phyloP scores from a whole-genome alignment of 2,113 vertebrate genomes.

The Kobus ellipsiprymnus region DNA sequence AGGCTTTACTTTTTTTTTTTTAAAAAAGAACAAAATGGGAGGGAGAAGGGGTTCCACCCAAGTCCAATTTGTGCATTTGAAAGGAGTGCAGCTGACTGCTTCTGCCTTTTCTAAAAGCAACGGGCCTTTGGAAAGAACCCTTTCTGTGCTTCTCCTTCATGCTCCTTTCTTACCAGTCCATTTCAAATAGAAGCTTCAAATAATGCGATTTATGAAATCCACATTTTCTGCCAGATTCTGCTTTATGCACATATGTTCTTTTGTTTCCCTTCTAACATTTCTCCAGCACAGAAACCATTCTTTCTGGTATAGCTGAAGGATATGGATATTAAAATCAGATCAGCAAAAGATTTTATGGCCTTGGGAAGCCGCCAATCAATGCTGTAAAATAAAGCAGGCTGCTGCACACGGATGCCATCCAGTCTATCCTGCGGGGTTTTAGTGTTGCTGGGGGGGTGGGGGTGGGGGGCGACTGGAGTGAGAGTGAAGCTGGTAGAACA shows the following conservation, averaged over 20 bases:
- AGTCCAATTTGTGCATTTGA: not conserved
- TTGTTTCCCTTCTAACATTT: slow-evolving; percentile 33
- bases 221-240: slow-evolving; percentile 43
- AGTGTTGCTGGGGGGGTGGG: not conserved
- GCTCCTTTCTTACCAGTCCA: not conserved
- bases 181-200: not conserved
- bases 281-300: not conserved
- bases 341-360: not conserved
- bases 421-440: not conserved
- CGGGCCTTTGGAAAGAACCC: not conserved
- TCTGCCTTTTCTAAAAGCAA: not conserved
- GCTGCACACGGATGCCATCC: accelerated
- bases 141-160: not conserved
- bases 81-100: not conserved
- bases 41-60: not conserved
- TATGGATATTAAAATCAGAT: slow-evolving; percentile 11
- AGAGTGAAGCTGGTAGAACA: not conserved
- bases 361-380: not conserved
- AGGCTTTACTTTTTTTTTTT: not conserved
- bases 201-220: slow-evolving; percentile 40
- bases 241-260: slow-evolving; percentile 36
- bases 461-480: too few species aligned
- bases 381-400: not conserved
- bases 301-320: not conserved
- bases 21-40: not conserved